phyloP scores from a whole-genome alignment of 2,888 invertebrate genomes.

The Perdita meconis region DNA sequence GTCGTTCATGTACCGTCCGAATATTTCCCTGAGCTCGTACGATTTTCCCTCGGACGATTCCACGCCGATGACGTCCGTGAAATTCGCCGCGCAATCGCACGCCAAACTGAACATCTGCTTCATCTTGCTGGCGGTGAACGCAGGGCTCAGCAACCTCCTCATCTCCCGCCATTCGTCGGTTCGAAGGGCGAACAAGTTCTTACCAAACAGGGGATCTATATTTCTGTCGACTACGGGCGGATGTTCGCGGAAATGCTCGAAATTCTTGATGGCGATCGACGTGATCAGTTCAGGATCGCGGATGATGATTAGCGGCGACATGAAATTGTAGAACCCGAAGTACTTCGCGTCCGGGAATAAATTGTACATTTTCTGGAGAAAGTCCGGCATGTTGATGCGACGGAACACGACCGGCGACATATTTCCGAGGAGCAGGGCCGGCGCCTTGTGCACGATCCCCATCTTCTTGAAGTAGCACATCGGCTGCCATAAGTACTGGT shows the following conservation, averaged over 20 bases:
- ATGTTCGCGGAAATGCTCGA: slow-evolving; percentile 11
- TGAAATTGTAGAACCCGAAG: slow-evolving; percentile 13
- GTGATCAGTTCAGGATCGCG: slow-evolving; percentile 7
- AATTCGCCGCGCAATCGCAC: background rate
- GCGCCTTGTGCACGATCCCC: background rate
- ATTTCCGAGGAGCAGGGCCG: background rate
- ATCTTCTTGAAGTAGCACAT: background rate
- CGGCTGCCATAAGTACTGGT: slow-evolving; percentile 7
- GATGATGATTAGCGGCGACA: background rate
- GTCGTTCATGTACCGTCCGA: background rate
- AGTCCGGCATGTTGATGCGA: background rate
- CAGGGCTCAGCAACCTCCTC: background rate
- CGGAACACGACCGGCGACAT: too few species aligned
- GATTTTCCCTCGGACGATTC: background rate
- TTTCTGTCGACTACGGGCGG: background rate
- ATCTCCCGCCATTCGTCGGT: background rate
- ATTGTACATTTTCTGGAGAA: background rate
- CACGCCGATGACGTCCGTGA: too few species aligned
- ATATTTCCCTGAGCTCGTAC: background rate
- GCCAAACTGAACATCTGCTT: background rate
- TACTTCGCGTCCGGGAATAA: background rate
- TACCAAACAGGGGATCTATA: background rate
- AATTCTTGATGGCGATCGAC: background rate
- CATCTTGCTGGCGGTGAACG: background rate
- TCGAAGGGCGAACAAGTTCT: background rate